Percentiles rank a stretch among this genome's conserved stretches.
These are phyloP conservation scores for Littorina saxatilis DNA, from an alignment of 1,140 invertebrate species.

Conservation along the genomic window DNA sequence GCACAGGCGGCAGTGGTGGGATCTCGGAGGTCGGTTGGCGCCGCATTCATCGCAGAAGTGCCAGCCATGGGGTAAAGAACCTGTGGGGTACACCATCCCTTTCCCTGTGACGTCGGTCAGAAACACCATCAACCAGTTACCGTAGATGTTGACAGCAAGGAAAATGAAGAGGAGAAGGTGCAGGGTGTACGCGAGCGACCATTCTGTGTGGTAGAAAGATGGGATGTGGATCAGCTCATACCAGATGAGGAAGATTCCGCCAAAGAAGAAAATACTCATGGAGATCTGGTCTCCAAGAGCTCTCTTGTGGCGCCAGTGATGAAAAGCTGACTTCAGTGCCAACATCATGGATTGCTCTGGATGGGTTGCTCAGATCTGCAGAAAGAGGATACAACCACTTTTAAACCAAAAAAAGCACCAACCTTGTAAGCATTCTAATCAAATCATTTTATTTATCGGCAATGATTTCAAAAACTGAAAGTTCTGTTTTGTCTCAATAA, in stretches of 20 bases:
- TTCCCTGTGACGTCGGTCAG: constrained; percentile 47
- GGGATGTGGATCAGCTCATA: constrained; percentile 52
- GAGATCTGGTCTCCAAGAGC: constrained; percentile 15
- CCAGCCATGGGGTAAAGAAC: constrained; percentile 51
- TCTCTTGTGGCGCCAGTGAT: not conserved
- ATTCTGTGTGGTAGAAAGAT: constrained; percentile 43
- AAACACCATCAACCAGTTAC: constrained; percentile 51
- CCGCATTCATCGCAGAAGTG: constrained; percentile 54
- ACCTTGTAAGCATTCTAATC: too few relatives aligned
- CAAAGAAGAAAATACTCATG: constrained; percentile 44
- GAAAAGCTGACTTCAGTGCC: not conserved
- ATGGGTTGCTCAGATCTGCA: too few relatives aligned
- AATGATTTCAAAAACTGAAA: too few relatives aligned
- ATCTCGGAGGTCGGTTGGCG: constrained; percentile 64
- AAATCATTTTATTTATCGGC: too few relatives aligned
- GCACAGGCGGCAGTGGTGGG: constrained; percentile 93
- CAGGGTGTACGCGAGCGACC: not conserved
- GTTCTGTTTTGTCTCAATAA: too few relatives aligned
- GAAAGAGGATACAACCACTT: too few relatives aligned
- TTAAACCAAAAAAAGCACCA: too few relatives aligned
- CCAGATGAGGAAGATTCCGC: constrained; percentile 54
- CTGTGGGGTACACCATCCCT: constrained; percentile 9
- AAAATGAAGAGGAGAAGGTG: constrained; percentile 36
- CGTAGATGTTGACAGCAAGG: constrained; percentile 54
- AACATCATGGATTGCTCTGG: too few relatives aligned